These are phyloP conservation scores for Leptinotarsa tumamoca DNA, from an alignment of 2,888 invertebrate genomes.

Conservation along the genomic window DNA sequence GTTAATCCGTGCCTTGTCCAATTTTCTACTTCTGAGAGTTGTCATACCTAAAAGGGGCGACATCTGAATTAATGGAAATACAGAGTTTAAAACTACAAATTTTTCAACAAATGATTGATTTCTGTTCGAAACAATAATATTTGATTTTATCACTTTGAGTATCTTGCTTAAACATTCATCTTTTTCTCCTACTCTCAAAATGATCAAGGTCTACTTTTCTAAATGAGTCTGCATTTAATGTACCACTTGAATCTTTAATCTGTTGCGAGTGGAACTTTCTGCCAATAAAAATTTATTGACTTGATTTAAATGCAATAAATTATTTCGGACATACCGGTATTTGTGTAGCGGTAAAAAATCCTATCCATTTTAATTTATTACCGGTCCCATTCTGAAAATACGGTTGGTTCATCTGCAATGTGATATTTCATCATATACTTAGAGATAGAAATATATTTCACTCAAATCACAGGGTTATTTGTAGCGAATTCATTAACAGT, in stretches of 20 bases:
- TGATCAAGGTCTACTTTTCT: slow-evolving; percentile 40
- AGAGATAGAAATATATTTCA: slow-evolving; percentile 32
- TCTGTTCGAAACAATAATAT: slow-evolving; percentile 42
- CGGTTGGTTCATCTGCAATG: neutral
- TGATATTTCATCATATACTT: slow-evolving; percentile 30
- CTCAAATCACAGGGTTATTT: slow-evolving; percentile 11
- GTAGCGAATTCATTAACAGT: slow-evolving; percentile 1
- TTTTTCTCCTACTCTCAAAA: slow-evolving; percentile 31
- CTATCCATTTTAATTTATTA: slow-evolving; percentile 19
- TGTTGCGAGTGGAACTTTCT: slow-evolving; percentile 23
- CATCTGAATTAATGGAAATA: neutral
- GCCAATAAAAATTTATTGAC: slow-evolving; percentile 39
- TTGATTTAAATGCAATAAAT: slow-evolving; percentile 38
- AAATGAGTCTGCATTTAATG: slow-evolving; percentile 39
- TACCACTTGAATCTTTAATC: slow-evolving; percentile 38
- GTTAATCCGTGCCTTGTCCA: no score
- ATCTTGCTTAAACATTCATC: neutral
- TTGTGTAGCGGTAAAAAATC: slow-evolving; percentile 37
- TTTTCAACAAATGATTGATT: slow-evolving; percentile 33
- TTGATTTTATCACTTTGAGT: slow-evolving; percentile 24
- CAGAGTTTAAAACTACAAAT: no score
- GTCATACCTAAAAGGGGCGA: neutral
- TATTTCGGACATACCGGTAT: slow-evolving; percentile 32
- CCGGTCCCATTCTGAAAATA: slow-evolving; percentile 7
- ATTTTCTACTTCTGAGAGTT: no score